phyloP scores from a whole-genome alignment of 2,113 vertebrate species.

The Tragelaphus buxtoni region DNA sequence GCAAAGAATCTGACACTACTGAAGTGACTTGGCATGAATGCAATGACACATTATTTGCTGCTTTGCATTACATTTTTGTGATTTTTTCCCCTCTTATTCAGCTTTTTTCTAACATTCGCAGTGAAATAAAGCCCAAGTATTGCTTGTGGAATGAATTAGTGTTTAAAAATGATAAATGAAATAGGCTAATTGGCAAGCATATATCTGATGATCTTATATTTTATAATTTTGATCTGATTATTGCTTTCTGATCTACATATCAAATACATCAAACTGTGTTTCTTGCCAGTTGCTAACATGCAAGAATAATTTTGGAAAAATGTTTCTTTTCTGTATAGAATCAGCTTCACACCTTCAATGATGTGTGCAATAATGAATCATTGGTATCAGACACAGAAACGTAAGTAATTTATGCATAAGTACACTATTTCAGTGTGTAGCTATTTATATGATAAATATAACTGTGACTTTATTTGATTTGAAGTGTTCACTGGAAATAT shows the following conservation, averaged over 20 bases:
- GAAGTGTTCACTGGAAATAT: neutral
- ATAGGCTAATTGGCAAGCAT: neutral
- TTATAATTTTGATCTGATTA: slow-evolving; percentile 11
- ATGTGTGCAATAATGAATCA: slow-evolving; percentile 99
- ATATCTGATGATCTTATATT: neutral
- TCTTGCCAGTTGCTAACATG: neutral
- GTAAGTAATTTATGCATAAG: slow-evolving; percentile 83
- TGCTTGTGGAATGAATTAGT: neutral
- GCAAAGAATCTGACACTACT: neutral
- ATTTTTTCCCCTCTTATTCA: neutral
- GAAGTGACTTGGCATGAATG: neutral
- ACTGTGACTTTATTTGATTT: slow-evolving; percentile 5
- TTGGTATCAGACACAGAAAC: slow-evolving; percentile 99
- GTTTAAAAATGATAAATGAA: slow-evolving; percentile 3
- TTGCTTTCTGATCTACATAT: neutral
- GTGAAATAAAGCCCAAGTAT: neutral
- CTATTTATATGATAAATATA: slow-evolving; percentile 11
- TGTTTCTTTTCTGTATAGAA: slow-evolving; percentile 86
- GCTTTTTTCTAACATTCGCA: neutral
- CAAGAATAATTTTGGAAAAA: slow-evolving; percentile 47
- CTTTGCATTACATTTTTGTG: neutral
- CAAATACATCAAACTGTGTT: neutral
- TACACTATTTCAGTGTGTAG: neutral
- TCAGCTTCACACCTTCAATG: slow-evolving; percentile 99
- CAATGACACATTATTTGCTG: neutral